Evolutionary conservation across 2,113 vertebrate species (phyloP), one percentile per base, ranked within the genome.

Genomic region (Micronycteris hirsuta): DNA sequence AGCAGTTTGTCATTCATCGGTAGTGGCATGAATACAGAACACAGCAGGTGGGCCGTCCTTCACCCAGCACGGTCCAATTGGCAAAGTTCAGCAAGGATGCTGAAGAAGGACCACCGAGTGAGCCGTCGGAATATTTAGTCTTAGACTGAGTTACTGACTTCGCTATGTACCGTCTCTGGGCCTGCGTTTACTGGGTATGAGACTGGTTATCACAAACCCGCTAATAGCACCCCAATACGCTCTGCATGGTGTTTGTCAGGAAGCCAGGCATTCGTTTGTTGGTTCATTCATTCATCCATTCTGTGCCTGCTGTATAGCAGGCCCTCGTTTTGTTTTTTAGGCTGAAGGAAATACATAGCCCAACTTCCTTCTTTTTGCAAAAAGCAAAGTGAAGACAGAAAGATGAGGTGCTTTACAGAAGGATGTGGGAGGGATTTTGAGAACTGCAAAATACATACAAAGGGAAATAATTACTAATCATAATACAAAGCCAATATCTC

Each of bases 1-100:
- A 84, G 91, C 87, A 87, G 80, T 97, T 96, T 95, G 94, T 97
- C 97, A 97, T 91, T 97, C 41, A 19, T 38, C 4, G 6, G 49
- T 47, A 65, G 73, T 70, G 56, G 20, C 45, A 5, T 68, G 86
- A 97, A 95, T 70, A 54, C 73, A 52, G 78, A 96, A 71, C 11
- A 38, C 19, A 80, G 47, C 54, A 24, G 41, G 56, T 38, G 92
- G 67, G 26, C 36, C 22, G 11, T 38, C 85, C 86, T 96, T 96
- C 61, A 93, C 43, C 38, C 47, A 43, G 9, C 45, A 36, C 15
- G 24, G 16, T 65, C 86, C 92, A 3, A 63, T n/a, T 5, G 4
- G 15, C 43, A 36, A 15, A 68, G 58, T 83, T 88, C 58, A 68
- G 19, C 33, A 68, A 65, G 31, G 80, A 58, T 26, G 56, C 65